Evolutionary conservation across 2,888 invertebrate genomes (phyloP), one percentile per base, ranked within the genome.

Genomic region (Conomelus anceps): DNA sequence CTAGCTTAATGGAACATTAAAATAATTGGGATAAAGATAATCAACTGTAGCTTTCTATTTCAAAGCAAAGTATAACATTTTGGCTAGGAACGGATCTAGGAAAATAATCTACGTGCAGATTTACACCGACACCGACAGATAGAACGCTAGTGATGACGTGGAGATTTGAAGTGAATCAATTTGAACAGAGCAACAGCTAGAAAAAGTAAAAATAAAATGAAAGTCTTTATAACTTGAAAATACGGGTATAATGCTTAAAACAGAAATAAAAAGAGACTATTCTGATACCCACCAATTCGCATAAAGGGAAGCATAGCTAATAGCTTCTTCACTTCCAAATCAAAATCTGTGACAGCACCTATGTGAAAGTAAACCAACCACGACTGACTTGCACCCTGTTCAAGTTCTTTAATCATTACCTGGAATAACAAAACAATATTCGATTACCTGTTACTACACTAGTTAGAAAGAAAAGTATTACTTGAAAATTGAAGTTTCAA

Each of bases 281-380:
- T 3, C 9, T 9, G 34, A 88, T 88, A 90, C 89, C 92, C 92
- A 94, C 94, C 95, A 89, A 95, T 93, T 91, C 94, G 94, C 89
- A 95, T 93, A 89, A 94, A 93, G 20, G 94, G 93, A 85, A 96
- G 93, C 91, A 95, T 93, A 34, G 94, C 94, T 3, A 95, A 95
- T 89, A 96, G 93, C 91, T 95, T 95, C 92, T 96, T 95, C 86
- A 96, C 93, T 92, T 96, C 95, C 88, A 95, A 92, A 92, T 94
- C 94, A 91, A 93, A 93, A 91, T 94, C 94, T 22, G 94, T 95
- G 17, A 93, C 94, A 88, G 93, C 92, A 17, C 94, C 95, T 85
- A 95, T 91, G 90, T 94, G 94, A 91, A 95, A 95, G 92, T 94
- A 95, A 88, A 95, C 92, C 24, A 95, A 92, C 95, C 95, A 95